These are phyloP conservation scores for Drosophila novamexicana DNA, from an alignment of 1,140 invertebrate genomes.

Conservation along the genomic window DNA sequence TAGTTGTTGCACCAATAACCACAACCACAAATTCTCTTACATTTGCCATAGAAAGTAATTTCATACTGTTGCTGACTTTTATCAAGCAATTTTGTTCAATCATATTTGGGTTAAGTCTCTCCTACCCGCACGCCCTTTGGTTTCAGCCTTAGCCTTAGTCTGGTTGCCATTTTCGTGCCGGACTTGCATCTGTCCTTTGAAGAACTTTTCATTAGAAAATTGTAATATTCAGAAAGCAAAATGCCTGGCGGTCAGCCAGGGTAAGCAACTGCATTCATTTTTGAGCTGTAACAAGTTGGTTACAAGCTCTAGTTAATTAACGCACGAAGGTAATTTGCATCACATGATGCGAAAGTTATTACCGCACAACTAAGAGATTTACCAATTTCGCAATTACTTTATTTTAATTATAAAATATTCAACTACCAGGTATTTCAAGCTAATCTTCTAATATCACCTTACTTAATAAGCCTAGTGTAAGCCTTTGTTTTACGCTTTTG, in stretches of 20 bases:
- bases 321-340: constrained; percentile 8
- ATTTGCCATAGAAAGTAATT: constrained; percentile 68
- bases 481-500: too few species aligned
- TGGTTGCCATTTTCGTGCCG: constrained; percentile 50
- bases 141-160: constrained; percentile 9
- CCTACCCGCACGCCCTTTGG: not conserved
- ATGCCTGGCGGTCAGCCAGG: constrained; percentile 44
- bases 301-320: constrained; percentile 57
- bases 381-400: not conserved
- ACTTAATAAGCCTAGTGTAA: too few species aligned
- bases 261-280: not conserved
- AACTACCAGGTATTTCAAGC: too few species aligned
- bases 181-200: constrained; percentile 24
- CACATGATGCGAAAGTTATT: constrained; percentile 27
- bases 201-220: constrained; percentile 43
- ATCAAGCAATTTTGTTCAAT: constrained; percentile 54
- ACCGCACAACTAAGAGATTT: constrained; percentile 5
- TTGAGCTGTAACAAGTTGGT: constrained; percentile 3
- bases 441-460: too few species aligned
- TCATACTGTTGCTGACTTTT: constrained; percentile 55
- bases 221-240: constrained; percentile 48
- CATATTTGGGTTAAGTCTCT: constrained; percentile 52
- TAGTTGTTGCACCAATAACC: constrained; percentile 16
- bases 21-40: constrained; percentile 14
- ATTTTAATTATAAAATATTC: too few species aligned